phyloP scores from a whole-genome alignment of 2,888 invertebrate species.

The Macrostomum cliftonense region DNA sequence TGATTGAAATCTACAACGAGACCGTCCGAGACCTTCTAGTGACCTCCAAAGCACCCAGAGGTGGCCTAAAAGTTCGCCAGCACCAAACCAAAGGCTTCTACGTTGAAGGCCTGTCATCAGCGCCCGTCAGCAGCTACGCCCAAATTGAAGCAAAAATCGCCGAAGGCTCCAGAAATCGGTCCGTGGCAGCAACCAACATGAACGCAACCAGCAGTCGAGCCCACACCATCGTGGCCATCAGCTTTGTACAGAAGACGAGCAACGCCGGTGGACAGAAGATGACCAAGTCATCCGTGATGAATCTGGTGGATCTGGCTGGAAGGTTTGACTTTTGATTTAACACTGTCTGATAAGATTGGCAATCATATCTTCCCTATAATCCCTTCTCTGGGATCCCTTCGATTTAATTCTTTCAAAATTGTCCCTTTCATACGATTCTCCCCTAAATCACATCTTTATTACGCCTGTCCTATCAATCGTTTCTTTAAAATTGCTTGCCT shows the following conservation, averaged over 20 bases:
- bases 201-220: conserved; percentile 31
- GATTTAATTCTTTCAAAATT: no score
- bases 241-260: conserved; percentile 41
- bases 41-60: conserved; percentile 26
- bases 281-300: conserved; percentile 40
- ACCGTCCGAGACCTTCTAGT: conserved; percentile 41
- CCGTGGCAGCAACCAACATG: conserved; percentile 41
- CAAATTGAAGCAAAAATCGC: conserved; percentile 42
- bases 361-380: no score
- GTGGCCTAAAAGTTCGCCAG: conserved; percentile 42
- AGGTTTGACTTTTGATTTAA: conserved; percentile 39
- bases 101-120: conserved; percentile 42
- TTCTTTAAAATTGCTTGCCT: no score
- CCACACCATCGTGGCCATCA: conserved; percentile 44
- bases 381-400: no score
- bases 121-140: conserved; percentile 37
- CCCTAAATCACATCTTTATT: no score
- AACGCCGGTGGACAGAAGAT: conserved; percentile 41
- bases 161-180: conserved; percentile 43
- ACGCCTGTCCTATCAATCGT: no score
- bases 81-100: conserved; percentile 43
- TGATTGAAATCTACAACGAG: conserved; percentile 47
- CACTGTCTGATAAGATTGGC: no score
- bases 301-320: conserved; percentile 45
- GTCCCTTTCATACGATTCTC: no score